A percentile compares a stretch with the other conserved stretches of the same genome.
Conservation (phyloP, 2,888 invertebrate genomes). For the Hydrotaea diabolus region DNA sequence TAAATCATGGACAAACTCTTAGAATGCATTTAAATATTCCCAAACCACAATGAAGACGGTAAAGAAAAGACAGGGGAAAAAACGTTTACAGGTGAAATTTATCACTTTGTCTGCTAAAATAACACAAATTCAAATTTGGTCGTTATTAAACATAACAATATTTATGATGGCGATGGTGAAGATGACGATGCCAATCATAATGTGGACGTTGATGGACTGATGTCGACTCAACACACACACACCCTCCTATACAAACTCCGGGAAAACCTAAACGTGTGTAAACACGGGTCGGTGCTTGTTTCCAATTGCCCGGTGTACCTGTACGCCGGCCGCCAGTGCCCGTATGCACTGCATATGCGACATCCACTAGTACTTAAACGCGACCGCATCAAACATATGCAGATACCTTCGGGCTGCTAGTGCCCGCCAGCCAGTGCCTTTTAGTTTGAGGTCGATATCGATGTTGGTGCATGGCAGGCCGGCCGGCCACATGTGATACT, state of each 20-base stretch:
- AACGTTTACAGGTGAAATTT: slow-evolving; percentile 62
- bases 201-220: background rate
- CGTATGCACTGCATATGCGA: slow-evolving; percentile 46
- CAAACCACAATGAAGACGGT: no score
- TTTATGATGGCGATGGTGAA: background rate
- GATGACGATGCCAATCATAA: background rate
- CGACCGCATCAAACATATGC: slow-evolving; percentile 37
- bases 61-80: background rate
- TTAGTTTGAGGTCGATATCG: background rate
- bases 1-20: slow-evolving; percentile 38
- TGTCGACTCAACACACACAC: background rate
- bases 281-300: background rate
- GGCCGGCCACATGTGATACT: background rate
- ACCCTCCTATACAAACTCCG: background rate
- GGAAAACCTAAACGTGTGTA: background rate
- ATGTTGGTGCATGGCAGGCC: background rate
- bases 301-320: slow-evolving; percentile 37
- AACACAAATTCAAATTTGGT: slow-evolving; percentile 57
- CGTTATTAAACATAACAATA: slow-evolving; percentile 20
- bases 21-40: slow-evolving; percentile 25
- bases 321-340: background rate
- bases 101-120: slow-evolving; percentile 55
- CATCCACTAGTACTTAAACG: slow-evolving; percentile 48
- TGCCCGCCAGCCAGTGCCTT: background rate
- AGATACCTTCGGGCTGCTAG: background rate